Evolutionary conservation across 2,888 invertebrate genomes (phyloP).

Genomic region (Nipponacmea schrenckii): DNA sequence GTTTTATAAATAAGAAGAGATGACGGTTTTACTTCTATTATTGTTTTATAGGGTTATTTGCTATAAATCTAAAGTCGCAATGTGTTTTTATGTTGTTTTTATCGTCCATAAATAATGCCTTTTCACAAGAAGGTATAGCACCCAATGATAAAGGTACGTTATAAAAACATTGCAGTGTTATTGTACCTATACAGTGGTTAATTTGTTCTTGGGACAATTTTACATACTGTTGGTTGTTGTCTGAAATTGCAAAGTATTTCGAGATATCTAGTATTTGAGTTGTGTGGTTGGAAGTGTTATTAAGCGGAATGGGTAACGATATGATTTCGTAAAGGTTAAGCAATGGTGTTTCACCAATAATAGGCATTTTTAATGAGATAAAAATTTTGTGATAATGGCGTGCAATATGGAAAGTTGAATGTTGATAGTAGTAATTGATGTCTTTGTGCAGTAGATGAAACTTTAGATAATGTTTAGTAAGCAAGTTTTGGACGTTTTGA

Average conservation of each 20-base stretch:
- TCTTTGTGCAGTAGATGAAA: neutral
- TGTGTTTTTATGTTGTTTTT: neutral
- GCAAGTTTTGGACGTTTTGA: neutral
- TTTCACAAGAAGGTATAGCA: neutral
- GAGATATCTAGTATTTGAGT: neutral
- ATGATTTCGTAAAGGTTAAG: neutral
- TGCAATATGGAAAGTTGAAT: neutral
- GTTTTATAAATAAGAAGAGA: too few species aligned
- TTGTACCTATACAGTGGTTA: neutral
- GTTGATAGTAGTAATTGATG: neutral
- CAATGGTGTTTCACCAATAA: neutral
- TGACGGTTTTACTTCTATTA: too few species aligned
- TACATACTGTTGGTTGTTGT: neutral
- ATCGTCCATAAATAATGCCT: neutral
- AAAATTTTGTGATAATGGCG: neutral
- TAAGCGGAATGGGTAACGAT: neutral
- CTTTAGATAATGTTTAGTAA: neutral
- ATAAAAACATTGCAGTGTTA: neutral
- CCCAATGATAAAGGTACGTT: neutral
- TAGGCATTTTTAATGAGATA: neutral
- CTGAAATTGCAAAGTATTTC: neutral
- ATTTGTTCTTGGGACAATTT: neutral
- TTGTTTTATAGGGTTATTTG: too few species aligned
- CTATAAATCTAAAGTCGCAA: conserved; percentile 3
- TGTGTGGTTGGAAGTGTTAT: neutral